Base-by-base conservation (phyloP, 92 coral and sea anemone species). In the Siderastrea siderea region DNA sequence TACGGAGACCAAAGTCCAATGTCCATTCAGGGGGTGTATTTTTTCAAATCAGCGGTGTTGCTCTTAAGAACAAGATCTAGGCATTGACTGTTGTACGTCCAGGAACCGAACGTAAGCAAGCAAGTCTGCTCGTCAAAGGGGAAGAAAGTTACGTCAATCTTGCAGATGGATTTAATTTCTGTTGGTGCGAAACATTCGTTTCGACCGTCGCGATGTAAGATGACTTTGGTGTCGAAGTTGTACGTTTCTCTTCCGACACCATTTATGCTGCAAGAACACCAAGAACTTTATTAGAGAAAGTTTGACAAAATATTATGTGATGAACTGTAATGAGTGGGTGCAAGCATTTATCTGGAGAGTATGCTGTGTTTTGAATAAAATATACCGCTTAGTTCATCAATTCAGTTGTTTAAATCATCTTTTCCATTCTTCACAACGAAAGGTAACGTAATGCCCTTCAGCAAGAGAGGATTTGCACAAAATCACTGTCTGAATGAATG, bases 91-190 rank as follows among this genome's bases (percentile, higher is more conserved):
- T 93, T 95, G 89, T 95, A 91, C 4, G 98, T 91, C 99, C 99
- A 96, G 7, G 98, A 96, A 17, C 99, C 99, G 67, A 96, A 96
- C 6, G 93, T 90, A 4, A 96, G 82, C 6, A 79, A 81, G 75
- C 99, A 96, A 38, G 77, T 90, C 62, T 96, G 99, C 60, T 88
- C 91, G 90, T 96, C 98, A 75, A 96, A 96, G 3, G 98, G 99
- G 47, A 96, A 96, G 90, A 88, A 96, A 5, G 99, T 95, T 72
- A 95, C 93, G 88, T 96, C 99, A 53, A 96, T 96, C 80, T 94
- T 96, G 77, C 99, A 96, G 52, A 96, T 96, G 55, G 99, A 95
- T 75, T 91, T 95, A 84, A 95, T 91, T 82, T 95, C 95, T 7
- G 98, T 92, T 3, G 99, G 98, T 38, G 99, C 98, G 67, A 81